Evolutionary conservation across 2,113 vertebrate genomes (phyloP).

Genomic region (Lipotes vexillifer): DNA sequence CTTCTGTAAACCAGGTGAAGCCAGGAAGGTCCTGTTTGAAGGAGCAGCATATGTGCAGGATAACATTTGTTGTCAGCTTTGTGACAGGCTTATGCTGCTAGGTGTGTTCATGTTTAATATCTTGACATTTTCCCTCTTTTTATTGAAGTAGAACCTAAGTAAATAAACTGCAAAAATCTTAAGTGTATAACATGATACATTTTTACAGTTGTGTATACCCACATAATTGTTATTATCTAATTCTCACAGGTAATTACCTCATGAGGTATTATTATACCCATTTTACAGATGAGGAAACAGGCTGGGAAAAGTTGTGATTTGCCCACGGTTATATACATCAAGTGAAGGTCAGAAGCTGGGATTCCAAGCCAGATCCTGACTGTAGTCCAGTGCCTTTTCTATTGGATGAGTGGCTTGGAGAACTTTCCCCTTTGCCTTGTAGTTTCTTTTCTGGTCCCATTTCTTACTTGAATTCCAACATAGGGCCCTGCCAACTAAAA

Average conservation of each 20-base stretch:
- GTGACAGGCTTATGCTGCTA: background rate
- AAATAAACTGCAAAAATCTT: background rate
- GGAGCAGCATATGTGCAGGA: background rate
- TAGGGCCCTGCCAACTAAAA: background rate
- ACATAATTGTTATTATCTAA: background rate
- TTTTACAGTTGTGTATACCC: background rate
- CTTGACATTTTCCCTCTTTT: background rate
- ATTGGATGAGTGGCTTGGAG: background rate
- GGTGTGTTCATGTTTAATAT: background rate
- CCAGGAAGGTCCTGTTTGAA: background rate
- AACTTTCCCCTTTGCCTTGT: background rate
- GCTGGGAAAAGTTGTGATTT: constrained; percentile 14
- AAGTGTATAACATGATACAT: background rate
- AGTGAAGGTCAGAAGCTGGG: background rate
- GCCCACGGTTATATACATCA: background rate
- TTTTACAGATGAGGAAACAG: constrained; percentile 25
- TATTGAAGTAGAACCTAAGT: background rate
- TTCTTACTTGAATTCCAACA: background rate
- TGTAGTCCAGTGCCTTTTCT: background rate
- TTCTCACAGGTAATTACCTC: background rate
- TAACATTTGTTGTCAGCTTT: background rate
- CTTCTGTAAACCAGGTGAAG: background rate
- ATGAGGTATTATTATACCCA: background rate
- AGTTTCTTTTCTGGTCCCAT: background rate
- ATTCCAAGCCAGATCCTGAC: background rate